Percentiles rank a stretch among this genome's conserved stretches.
phyloP scores from a whole-genome alignment of 2,888 invertebrate species.

The Mythimna albipuncta region DNA sequence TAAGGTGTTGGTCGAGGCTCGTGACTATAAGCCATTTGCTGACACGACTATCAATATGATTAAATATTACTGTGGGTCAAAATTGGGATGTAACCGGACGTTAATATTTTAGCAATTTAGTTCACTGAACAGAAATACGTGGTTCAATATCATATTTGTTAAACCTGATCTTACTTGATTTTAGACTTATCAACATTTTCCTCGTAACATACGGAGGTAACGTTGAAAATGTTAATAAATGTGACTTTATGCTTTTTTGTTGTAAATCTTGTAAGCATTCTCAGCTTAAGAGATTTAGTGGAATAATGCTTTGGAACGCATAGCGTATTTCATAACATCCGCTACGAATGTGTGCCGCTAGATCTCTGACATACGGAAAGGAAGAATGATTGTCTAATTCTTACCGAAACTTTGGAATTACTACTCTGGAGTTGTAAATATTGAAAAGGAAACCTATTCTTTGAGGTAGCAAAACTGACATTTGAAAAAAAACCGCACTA shows the following conservation, averaged over 20 bases:
- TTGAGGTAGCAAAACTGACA: too few species aligned
- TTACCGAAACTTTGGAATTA: too few species aligned
- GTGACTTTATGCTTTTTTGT: constrained; percentile 24
- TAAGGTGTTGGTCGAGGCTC: too few species aligned
- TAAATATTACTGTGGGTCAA: background rate
- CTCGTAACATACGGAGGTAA: background rate
- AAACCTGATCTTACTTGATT: background rate
- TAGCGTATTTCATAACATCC: constrained; percentile 43
- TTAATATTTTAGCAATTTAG: background rate
- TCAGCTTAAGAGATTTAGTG: constrained; percentile 40
- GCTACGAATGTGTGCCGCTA: constrained; percentile 21
- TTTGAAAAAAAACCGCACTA: too few species aligned
- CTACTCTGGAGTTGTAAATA: too few species aligned
- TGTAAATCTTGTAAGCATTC: constrained; percentile 37
- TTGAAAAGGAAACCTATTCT: too few species aligned
- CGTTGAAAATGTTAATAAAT: constrained; percentile 26
- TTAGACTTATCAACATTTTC: constrained; percentile 13
- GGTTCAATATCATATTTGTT: background rate
- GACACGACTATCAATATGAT: too few species aligned
- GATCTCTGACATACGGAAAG: constrained; percentile 34
- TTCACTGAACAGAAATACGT: background rate
- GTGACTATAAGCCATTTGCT: too few species aligned
- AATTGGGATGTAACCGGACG: background rate
- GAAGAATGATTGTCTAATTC: background rate
- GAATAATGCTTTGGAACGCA: constrained; percentile 47